These are phyloP conservation scores for Troides aeacus DNA, from an alignment of 2,888 invertebrate species.

Conservation along the genomic window DNA sequence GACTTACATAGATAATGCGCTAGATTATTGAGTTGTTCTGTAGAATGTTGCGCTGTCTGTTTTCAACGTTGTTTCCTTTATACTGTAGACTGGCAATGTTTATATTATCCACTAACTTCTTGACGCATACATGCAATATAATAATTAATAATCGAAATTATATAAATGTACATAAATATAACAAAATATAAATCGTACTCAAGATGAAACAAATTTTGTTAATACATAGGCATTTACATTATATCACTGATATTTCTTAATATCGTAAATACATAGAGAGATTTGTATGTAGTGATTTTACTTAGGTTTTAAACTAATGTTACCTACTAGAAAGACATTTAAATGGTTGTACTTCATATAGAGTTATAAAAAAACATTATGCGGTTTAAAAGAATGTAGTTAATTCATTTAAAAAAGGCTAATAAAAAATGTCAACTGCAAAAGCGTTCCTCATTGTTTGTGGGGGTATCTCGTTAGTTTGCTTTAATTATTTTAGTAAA, in stretches of 20 bases:
- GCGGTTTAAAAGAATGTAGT: not conserved
- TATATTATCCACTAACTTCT: not conserved
- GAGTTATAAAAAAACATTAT: not conserved
- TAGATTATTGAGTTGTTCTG: constrained; percentile 19
- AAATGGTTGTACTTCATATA: too few relatives aligned
- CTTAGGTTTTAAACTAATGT: too few relatives aligned
- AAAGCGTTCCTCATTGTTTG: constrained; percentile 44
- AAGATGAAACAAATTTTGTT: too few relatives aligned
- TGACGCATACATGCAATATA: too few relatives aligned
- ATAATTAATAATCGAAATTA: too few relatives aligned
- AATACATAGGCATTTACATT: too few relatives aligned
- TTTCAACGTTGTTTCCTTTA: constrained; percentile 10
- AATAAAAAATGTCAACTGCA: constrained; percentile 22
- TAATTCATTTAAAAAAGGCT: not conserved
- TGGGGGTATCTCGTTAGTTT: constrained; percentile 54
- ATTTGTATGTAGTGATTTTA: too few relatives aligned
- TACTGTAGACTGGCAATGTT: not conserved
- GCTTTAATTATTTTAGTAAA: constrained; percentile 72
- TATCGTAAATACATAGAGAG: too few relatives aligned
- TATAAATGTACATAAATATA: too few relatives aligned
- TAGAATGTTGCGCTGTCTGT: constrained; percentile 15
- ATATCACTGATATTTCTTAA: too few relatives aligned
- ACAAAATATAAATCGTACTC: too few relatives aligned
- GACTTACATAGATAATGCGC: constrained; percentile 20
- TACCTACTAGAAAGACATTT: too few relatives aligned